Percentiles rank a stretch among this genome's conserved stretches.
These are phyloP conservation scores for Baccha elongata DNA, from an alignment of 2,888 invertebrate species.

Conservation along the genomic window DNA sequence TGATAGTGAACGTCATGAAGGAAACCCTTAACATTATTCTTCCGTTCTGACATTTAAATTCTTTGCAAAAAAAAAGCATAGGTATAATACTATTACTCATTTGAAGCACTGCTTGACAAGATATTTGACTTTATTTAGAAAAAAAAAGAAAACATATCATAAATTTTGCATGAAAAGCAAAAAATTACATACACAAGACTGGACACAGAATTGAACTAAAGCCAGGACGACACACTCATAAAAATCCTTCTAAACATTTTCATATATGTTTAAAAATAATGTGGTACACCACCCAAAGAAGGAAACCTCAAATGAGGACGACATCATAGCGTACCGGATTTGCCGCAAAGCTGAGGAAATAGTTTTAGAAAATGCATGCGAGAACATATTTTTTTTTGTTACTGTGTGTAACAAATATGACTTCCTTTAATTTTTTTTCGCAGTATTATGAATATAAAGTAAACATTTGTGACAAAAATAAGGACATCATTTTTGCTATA, in stretches of 20 bases:
- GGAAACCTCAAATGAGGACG: conserved; percentile 34
- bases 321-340: conserved; percentile 39
- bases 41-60: too few species aligned
- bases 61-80: too few species aligned
- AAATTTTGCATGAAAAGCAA: too few species aligned
- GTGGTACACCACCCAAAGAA: not conserved
- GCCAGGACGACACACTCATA: too few species aligned
- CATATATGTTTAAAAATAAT: conserved; percentile 24
- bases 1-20: too few species aligned
- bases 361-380: conserved; percentile 22
- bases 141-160: too few species aligned
- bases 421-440: not conserved
- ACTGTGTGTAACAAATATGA: not conserved
- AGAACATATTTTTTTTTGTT: not conserved
- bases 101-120: too few species aligned
- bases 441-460: not conserved
- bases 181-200: too few species aligned
- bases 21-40: too few species aligned
- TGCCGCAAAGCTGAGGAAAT: conserved; percentile 33
- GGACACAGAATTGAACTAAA: too few species aligned
- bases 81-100: too few species aligned
- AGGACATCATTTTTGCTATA: not conserved
- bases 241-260: conserved; percentile 8
- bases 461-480: not conserved
- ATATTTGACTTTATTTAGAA: too few species aligned